Base-by-base conservation (phyloP, 1,140 invertebrate species). In the Batillaria attramentaria region DNA sequence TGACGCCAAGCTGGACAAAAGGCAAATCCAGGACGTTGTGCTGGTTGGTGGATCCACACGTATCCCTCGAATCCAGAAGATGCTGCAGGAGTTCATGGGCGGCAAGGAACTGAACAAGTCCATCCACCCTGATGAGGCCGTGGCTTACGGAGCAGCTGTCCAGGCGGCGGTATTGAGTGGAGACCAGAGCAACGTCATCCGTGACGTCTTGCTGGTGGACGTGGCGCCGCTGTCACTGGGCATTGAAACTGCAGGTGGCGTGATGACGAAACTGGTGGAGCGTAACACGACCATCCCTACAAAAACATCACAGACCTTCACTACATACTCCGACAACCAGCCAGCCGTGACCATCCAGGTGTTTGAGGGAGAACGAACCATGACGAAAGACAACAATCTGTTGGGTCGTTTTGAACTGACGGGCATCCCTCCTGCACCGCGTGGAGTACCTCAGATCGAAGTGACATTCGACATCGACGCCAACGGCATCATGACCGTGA, bases 41-140 rank as follows among this genome's bases (percentile, higher is more conserved):
- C 92, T 99, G 31, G 98, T 99, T 60, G 98, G 98, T 83, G 98
- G 98, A 57, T 99, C 98, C 24, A 99, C 98, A 37, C 95, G 98
- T 92, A 99, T 99, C 84, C 98, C 98, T 41, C 99, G 99, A 91
- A 96, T 99, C 72, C 98, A 99, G 92, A 97, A 97, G 88, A 92
- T 98, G 73, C 92, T 98, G 68, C 95, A 97, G 87, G 96, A 98
- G 89, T 98, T 97, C 79, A 84, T 87, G 83, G 90, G 90, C 82
- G 85, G 91, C 28, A 84, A 87, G 82, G 89, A 91, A 70, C 79
- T 91, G 31, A 90, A 88, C 74, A 87, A 87, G 69, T 87, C 83
- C 37, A 89, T 89, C 80, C 86, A 89, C 66, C 88, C 88, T 20
- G 88, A 89, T 70, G 85, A 94, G 87, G 93, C 93, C 73, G 93